These are phyloP conservation scores for Ormyrus rosae DNA, from an alignment of 2,888 invertebrate species.

Conservation along the genomic window DNA sequence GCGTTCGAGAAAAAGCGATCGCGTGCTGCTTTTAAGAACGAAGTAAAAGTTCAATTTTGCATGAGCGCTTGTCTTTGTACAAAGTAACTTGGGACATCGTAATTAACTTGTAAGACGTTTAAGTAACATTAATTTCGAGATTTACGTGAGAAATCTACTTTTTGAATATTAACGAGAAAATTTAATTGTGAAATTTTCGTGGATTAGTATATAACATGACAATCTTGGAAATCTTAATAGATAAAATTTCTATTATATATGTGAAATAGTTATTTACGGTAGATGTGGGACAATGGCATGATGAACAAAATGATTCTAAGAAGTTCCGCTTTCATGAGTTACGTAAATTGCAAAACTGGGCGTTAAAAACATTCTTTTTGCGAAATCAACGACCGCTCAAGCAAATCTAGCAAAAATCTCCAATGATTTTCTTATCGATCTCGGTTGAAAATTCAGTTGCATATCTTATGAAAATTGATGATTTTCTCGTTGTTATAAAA, in stretches of 20 bases:
- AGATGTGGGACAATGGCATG: slow-evolving; percentile 23
- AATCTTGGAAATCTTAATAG: too few species aligned
- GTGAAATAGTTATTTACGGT: background rate
- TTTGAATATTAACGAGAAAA: too few species aligned
- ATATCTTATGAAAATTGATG: background rate
- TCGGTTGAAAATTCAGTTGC: background rate
- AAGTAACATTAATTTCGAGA: too few species aligned
- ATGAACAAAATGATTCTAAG: slow-evolving; percentile 29
- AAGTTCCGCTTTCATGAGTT: slow-evolving; percentile 55
- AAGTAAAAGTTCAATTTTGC: slow-evolving; percentile 12
- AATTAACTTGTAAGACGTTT: too few species aligned
- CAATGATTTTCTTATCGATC: slow-evolving; percentile 16
- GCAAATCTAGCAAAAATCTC: slow-evolving; percentile 32
- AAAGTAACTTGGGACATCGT: background rate
- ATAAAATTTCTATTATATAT: too few species aligned
- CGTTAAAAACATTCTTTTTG: slow-evolving; percentile 41
- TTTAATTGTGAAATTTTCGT: too few species aligned
- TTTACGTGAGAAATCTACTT: too few species aligned
- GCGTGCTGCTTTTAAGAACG: slow-evolving; percentile 6
- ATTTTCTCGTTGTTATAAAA: background rate
- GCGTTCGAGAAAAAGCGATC: background rate
- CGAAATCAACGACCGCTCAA: slow-evolving; percentile 32
- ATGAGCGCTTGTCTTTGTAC: slow-evolving; percentile 8
- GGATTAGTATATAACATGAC: too few species aligned
- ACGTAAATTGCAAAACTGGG: slow-evolving; percentile 48